Percentiles rank a stretch among this genome's conserved stretches.
Evolutionary conservation across 64 coral and sea anemone species (phyloP).

Genomic region (Montipora cactus): DNA sequence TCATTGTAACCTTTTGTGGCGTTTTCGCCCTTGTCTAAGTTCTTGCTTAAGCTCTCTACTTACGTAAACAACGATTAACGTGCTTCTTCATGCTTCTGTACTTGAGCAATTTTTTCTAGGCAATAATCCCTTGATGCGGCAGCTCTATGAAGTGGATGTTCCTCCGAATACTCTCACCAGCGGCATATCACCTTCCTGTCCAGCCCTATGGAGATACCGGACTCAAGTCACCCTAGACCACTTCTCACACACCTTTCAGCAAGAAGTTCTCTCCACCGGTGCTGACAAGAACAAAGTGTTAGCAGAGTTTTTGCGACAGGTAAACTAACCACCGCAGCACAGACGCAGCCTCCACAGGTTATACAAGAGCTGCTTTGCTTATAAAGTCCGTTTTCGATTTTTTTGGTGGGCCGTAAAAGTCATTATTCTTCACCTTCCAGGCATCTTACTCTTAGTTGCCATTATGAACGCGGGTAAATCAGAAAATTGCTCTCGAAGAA

Average conservation of each 20-base stretch:
- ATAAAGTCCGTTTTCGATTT: no score
- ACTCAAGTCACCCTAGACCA: constrained; percentile 75
- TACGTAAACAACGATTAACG: background rate
- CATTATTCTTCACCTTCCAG: no score
- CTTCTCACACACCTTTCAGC: constrained; percentile 67
- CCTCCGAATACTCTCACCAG: constrained; percentile 37
- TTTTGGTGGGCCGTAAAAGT: no score
- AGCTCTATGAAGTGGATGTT: constrained; percentile 73
- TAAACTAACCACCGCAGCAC: background rate
- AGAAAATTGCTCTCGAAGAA: no score
- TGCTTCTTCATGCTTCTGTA: background rate
- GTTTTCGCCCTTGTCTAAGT: no score
- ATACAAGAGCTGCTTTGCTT: no score
- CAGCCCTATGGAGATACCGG: constrained; percentile 71
- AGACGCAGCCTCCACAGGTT: no score
- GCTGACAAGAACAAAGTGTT: constrained; percentile 59
- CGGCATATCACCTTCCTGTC: constrained; percentile 44
- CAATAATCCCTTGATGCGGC: constrained; percentile 76
- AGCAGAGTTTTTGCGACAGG: constrained; percentile 72
- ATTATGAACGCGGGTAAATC: no score
- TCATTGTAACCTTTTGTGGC: no score
- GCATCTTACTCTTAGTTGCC: no score
- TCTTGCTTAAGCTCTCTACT: no score
- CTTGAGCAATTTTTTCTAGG: constrained; percentile 12
- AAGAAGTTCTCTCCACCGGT: constrained; percentile 51